Evolutionary conservation across 1,140 invertebrate species (phyloP).

Genomic region (Ceratina japonica): DNA sequence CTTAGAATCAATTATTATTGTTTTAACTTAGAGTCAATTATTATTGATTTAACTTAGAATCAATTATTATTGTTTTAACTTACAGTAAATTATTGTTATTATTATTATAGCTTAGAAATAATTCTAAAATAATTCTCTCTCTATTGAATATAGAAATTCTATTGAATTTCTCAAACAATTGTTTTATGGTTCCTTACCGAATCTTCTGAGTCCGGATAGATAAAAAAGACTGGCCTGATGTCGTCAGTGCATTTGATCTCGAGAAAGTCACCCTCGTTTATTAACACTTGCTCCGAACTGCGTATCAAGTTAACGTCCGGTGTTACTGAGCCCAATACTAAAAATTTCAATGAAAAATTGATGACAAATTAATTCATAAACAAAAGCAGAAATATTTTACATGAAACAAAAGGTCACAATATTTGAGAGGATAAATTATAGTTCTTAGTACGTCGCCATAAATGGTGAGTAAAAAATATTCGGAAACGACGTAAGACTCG

Average conservation of each 20-base stretch:
- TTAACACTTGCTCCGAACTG: constrained; percentile 53
- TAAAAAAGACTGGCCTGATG: constrained; percentile 42
- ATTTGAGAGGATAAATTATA: no score
- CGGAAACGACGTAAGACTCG: no score
- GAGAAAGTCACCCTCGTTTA: constrained; percentile 63
- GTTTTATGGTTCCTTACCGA: constrained; percentile 20
- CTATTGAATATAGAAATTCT: not conserved
- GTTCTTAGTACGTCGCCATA: no score
- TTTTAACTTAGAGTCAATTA: no score
- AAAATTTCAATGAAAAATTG: no score
- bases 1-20: no score
- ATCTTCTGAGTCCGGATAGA: constrained; percentile 51
- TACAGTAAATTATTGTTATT: not conserved
- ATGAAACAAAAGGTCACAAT: no score
- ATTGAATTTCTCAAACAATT: not conserved
- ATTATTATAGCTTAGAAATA: no score
- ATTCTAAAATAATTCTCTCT: not conserved
- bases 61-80: no score
- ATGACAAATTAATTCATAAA: not conserved
- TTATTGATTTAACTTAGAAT: no score
- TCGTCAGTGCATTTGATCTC: constrained; percentile 56
- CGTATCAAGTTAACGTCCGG: constrained; percentile 41
- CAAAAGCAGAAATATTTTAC: no score
- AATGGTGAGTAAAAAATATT: no score
- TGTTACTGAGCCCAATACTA: constrained; percentile 47